Conservation (phyloP, 2,113 vertebrate genomes). For the Pollimyrus isidori region DNA sequence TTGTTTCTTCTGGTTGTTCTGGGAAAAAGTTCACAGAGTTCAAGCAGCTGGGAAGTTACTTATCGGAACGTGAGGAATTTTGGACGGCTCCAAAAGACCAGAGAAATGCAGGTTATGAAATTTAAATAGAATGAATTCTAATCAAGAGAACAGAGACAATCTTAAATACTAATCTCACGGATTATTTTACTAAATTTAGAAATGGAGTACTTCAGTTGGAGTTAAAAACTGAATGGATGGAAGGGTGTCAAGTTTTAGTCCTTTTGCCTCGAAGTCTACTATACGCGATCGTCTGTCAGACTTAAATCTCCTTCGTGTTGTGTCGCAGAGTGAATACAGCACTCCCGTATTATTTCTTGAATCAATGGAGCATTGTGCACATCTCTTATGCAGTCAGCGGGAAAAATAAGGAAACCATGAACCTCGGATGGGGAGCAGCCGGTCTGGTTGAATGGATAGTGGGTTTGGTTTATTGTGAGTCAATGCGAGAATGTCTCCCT, state of each 20-base stretch:
- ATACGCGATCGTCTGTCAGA: not conserved
- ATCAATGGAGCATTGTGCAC: slow-evolving; percentile 5
- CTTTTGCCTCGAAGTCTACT: not conserved
- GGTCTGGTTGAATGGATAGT: not conserved
- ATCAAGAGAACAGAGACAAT: not conserved
- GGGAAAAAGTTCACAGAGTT: slow-evolving; percentile 6
- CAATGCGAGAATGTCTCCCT: not conserved
- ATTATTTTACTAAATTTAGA: not conserved
- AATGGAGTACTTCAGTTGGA: not conserved
- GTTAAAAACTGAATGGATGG: not conserved
- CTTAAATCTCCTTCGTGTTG: not conserved
- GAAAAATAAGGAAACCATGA: not conserved
- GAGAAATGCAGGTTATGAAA: not conserved
- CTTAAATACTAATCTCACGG: not conserved
- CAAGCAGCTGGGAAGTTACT: slow-evolving; percentile 10
- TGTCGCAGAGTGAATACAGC: not conserved
- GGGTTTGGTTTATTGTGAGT: not conserved
- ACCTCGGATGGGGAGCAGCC: not conserved
- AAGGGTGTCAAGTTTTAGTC: not conserved
- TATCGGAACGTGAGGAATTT: not conserved
- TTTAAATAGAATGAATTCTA: not conserved
- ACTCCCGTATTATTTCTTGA: not conserved
- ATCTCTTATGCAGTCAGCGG: not conserved
- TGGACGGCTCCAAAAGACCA: not conserved
- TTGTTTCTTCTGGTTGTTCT: not conserved